Conservation (phyloP, 2,797 vertebrate genomes). For the Tachyglossus aculeatus region DNA sequence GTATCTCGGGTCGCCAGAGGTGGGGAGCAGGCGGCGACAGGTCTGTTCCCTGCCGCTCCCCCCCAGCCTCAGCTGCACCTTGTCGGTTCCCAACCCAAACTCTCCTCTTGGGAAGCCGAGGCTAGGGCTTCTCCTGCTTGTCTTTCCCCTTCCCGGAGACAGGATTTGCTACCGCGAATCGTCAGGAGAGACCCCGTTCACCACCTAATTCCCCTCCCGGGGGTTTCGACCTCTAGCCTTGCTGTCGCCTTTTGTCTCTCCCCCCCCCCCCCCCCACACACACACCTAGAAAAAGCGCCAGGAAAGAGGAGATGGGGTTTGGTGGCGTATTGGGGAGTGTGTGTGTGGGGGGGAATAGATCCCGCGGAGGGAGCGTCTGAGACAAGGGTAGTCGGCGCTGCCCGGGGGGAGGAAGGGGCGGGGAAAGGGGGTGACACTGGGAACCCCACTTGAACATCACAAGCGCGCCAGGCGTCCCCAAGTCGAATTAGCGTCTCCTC, state of each 20-base stretch:
- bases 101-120: no score
- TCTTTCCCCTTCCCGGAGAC: neutral
- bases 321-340: no score
- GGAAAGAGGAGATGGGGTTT: no score
- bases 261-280: no score
- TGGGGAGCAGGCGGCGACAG: no score
- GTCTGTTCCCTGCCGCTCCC: neutral
- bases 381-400: no score
- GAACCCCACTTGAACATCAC: neutral
- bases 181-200: neutral
- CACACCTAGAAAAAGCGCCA: neutral
- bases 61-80: neutral
- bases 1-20: no score
- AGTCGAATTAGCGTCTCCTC: conserved; percentile 59
- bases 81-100: no score
- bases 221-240: neutral
- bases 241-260: neutral
- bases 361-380: no score
- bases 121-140: no score
- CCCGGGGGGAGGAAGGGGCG: neutral
- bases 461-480: conserved; percentile 66
- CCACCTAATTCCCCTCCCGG: neutral
- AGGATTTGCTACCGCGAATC: conserved; percentile 1
- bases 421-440: neutral
- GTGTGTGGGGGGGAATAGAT: no score